Base-by-base conservation (phyloP, 2,888 invertebrate genomes). In the Oeneis ivallda region DNA sequence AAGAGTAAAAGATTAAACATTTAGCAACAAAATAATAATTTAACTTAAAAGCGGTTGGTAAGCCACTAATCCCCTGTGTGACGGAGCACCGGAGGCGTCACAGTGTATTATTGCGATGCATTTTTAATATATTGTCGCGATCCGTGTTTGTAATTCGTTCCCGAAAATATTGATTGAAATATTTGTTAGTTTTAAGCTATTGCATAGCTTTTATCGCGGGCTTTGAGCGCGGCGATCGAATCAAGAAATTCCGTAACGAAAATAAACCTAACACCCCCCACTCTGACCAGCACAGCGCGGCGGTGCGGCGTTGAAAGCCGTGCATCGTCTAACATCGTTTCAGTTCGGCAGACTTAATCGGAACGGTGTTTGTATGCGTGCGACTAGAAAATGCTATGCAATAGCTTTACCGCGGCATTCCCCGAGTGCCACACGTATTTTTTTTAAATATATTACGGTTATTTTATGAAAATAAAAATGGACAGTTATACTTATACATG, bases 91-190 rank as follows among this genome's bases (percentile, higher is more conserved):
- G 45, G 45, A 8, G 37, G 57, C 41, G 65, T 65, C 65, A 65
- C 65, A 50, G 56, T 47, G 43, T 60, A 56, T 65, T 54, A 65
- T 34, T 53, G 37, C 56, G 50, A 53, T 68, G 62, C 60, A 68
- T 66, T 68, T 68, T 68, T 65, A 68, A 56, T 56, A 56, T 56
- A 63, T 65, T 63, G 66, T 59, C 65, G 60, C 67, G 45, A 53
- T 62, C 37, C 47, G 37, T 57, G 64, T 60, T 63, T 54, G 65
- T 62, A 37, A 61, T 43, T 64, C 47, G 26, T 58, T 57, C 17
- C 57, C 53, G 47, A 34, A 65, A 54, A 67, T 64, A 49, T 54
- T 56, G 56, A 56, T 56, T 17, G 39, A 39, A 54, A 39, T 54
- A 17, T 39, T 54, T 54, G 37, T 37, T 37, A 53, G 5, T 39